Conservation (phyloP, 2,797 vertebrate species). For the Sebastes umbrosus region DNA sequence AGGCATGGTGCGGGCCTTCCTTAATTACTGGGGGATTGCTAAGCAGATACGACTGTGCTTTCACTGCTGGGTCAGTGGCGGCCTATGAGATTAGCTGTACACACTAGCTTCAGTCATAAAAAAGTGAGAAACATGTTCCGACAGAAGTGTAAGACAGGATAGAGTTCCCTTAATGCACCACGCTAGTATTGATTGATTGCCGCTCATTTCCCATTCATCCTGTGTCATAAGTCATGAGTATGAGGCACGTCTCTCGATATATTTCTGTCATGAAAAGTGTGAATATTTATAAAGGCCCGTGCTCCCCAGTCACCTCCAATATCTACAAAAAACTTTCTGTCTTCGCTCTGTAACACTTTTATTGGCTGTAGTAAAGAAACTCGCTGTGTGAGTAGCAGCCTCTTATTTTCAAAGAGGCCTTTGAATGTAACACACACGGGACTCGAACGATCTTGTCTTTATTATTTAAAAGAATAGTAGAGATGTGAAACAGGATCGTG, state of each 20-base stretch:
- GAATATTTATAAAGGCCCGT: conserved; percentile 5
- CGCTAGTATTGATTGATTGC: neutral
- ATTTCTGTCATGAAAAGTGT: neutral
- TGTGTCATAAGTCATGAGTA: neutral
- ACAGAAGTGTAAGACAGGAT: conserved; percentile 16
- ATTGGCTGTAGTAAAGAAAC: conserved; percentile 17
- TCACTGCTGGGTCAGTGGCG: conserved; percentile 74
- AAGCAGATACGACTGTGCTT: conserved; percentile 76
- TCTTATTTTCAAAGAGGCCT: conserved; percentile 28
- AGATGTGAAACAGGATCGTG: neutral
- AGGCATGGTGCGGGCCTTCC: conserved; percentile 80
- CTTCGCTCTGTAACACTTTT: conserved; percentile 23
- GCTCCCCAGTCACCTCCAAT: neutral
- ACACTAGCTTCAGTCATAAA: conserved; percentile 39
- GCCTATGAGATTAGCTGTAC: conserved; percentile 74
- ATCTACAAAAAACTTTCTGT: conserved; percentile 6
- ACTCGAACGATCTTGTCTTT: conserved; percentile 16
- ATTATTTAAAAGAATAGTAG: conserved; percentile 23
- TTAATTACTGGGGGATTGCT: conserved; percentile 81
- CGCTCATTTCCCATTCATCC: neutral
- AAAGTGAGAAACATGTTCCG: conserved; percentile 29
- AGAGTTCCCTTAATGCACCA: neutral
- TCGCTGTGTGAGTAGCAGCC: neutral
- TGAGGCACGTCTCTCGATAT: neutral
- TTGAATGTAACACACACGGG: conserved; percentile 10